Evolutionary conservation across 2,113 vertebrate species (phyloP).

Genomic region (Pleuronectes platessa): DNA sequence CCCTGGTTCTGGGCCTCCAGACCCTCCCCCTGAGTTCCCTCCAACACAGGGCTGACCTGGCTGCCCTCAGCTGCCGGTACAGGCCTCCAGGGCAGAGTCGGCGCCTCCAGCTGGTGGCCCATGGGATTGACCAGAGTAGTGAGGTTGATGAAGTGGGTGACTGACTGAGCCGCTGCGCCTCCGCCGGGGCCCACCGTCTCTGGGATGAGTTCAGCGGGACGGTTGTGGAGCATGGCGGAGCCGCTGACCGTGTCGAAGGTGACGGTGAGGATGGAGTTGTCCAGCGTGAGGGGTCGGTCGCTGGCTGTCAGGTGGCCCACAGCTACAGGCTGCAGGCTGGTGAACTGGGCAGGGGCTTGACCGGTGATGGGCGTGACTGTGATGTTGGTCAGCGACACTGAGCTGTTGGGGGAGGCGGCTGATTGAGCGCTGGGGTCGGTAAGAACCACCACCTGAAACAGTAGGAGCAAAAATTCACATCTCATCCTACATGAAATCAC

Average conservation of each 20-base stretch:
- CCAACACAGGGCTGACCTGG: slow-evolving; percentile 55
- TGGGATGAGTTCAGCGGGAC: slow-evolving; percentile 86
- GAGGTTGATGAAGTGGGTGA: slow-evolving; percentile 97
- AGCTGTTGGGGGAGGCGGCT: slow-evolving; percentile 84
- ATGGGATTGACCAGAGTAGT: slow-evolving; percentile 97
- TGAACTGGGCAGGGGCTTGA: slow-evolving; percentile 88
- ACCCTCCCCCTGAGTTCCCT: slow-evolving; percentile 66
- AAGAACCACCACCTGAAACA: slow-evolving; percentile 94
- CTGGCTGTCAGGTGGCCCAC: slow-evolving; percentile 88
- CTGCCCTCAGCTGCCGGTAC: slow-evolving; percentile 82
- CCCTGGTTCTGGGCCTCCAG: slow-evolving; percentile 78
- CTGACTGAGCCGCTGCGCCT: slow-evolving; percentile 80
- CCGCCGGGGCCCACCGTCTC: slow-evolving; percentile 74
- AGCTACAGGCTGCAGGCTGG: slow-evolving; percentile 93
- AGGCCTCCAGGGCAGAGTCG: slow-evolving; percentile 90
- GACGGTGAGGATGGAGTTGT: slow-evolving; percentile 97
- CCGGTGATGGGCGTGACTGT: slow-evolving; percentile 92
- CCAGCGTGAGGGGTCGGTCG: slow-evolving; percentile 92
- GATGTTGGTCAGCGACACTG: slow-evolving; percentile 92
- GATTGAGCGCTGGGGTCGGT: slow-evolving; percentile 84
- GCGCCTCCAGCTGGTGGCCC: slow-evolving; percentile 88
- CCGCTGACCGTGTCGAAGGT: slow-evolving; percentile 95
- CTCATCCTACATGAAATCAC: too few species aligned
- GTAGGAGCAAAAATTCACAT: not conserved
- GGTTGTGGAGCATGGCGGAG: slow-evolving; percentile 92